Percentiles rank a stretch among this genome's conserved stretches.
phyloP scores from a whole-genome alignment of 2,888 invertebrate species.

The Mylabris sibirica region DNA sequence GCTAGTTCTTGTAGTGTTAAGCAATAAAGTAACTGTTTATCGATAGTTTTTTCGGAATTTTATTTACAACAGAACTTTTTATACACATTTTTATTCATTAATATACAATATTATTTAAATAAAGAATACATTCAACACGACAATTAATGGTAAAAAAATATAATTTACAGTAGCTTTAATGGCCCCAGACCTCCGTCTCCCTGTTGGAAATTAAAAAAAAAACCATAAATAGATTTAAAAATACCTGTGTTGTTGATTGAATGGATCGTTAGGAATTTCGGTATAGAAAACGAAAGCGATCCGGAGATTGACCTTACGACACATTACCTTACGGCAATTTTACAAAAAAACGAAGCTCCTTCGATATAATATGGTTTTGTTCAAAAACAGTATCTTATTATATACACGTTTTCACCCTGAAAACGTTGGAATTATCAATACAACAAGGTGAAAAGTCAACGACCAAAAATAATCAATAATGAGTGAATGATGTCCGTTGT shows the following conservation, averaged over 20 bases:
- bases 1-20: not conserved
- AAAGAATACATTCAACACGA: not conserved
- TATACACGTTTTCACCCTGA: too few species aligned
- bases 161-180: not conserved
- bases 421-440: too few species aligned
- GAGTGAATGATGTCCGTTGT: too few species aligned
- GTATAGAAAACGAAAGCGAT: not conserved
- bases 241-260: not conserved
- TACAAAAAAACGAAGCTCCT: not conserved
- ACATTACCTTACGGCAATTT: not conserved
- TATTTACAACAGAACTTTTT: not conserved
- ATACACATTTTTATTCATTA: not conserved
- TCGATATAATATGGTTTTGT: not conserved
- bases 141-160: not conserved
- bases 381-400: too few species aligned
- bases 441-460: too few species aligned
- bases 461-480: too few species aligned
- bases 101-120: not conserved
- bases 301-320: conserved; percentile 1
- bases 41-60: not conserved
- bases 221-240: not conserved
- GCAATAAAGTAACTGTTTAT: conserved; percentile 1
- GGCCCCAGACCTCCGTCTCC: conserved; percentile 45
- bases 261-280: not conserved
- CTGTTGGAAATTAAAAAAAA: conserved; percentile 38